Evolutionary conservation across 2,797 vertebrate genomes (phyloP).

Genomic region (Macropus fuliginosus): DNA sequence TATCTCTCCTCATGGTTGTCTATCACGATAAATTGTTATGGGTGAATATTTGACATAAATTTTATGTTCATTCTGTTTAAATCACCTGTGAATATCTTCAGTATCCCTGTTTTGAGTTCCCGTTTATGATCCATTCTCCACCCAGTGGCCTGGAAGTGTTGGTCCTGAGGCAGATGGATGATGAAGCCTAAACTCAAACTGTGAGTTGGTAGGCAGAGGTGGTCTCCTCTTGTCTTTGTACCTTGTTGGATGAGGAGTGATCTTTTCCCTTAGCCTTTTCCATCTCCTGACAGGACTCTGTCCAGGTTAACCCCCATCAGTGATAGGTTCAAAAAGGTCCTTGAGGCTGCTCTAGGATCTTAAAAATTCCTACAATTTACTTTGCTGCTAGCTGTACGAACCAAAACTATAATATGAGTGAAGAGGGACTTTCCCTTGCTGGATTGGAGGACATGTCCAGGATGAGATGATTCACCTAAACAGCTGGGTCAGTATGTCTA

Average conservation of each 20-base stretch:
- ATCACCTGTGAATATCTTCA: conserved; percentile 74
- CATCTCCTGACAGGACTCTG: conserved; percentile 75
- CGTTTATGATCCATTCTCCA: conserved; percentile 73
- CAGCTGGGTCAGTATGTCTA: accelerated
- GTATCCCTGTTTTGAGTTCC: conserved; percentile 68
- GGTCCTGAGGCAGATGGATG: conserved; percentile 58
- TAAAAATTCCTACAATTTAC: conserved; percentile 72
- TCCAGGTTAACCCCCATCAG: conserved; percentile 64
- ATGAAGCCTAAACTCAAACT: conserved; percentile 61
- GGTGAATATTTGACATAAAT: conserved; percentile 66
- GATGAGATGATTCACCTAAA: neutral
- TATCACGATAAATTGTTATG: conserved; percentile 68
- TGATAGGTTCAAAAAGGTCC: conserved; percentile 52
- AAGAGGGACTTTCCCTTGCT: neutral
- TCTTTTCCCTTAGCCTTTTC: conserved; percentile 71
- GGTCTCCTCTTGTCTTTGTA: conserved; percentile 50
- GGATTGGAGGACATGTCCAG: neutral
- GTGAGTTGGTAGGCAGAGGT: conserved; percentile 67
- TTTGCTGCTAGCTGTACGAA: conserved; percentile 56
- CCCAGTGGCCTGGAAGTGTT: conserved; percentile 77
- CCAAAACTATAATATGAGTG: conserved; percentile 39
- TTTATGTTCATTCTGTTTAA: conserved; percentile 76
- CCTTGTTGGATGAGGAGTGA: conserved; percentile 70
- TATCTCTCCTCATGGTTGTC: conserved; percentile 56
- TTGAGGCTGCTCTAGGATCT: conserved; percentile 17